A percentile compares a stretch with the other conserved stretches of the same genome.
phyloP scores from a whole-genome alignment of 2,113 vertebrate genomes.

The Podiceps cristatus region DNA sequence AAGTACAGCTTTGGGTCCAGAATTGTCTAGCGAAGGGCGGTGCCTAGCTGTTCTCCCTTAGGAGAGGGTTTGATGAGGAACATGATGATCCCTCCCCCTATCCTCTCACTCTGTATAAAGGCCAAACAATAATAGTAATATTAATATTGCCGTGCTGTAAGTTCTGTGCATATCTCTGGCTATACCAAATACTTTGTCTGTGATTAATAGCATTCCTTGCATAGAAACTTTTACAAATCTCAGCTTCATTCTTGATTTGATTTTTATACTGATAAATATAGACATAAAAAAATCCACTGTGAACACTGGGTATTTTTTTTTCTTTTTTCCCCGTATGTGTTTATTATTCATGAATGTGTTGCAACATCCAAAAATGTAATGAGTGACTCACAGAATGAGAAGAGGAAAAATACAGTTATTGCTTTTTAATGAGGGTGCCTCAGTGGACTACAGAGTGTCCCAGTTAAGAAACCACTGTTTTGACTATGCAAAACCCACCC shows the following conservation, averaged over 20 bases:
- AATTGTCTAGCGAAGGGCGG: constrained; percentile 1
- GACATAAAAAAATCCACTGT: neutral
- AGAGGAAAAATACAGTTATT: constrained; percentile 4
- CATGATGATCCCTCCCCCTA: constrained; percentile 17
- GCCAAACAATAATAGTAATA: constrained; percentile 43
- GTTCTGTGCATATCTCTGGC: neutral
- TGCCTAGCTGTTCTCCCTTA: constrained; percentile 37
- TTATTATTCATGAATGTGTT: constrained; percentile 52
- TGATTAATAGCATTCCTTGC: constrained; percentile 38
- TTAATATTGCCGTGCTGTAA: neutral
- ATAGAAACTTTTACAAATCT: neutral
- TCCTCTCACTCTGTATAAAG: neutral
- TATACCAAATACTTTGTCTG: neutral
- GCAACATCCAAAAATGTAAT: constrained; percentile 32
- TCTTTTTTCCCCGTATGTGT: neutral
- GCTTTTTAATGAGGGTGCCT: neutral
- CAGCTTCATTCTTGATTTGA: constrained; percentile 5
- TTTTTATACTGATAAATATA: constrained; percentile 21
- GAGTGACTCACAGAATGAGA: constrained; percentile 24
- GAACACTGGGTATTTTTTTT: neutral
- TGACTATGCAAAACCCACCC: neutral
- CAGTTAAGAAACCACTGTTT: neutral
- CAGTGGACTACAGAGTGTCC: neutral
- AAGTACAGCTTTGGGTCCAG: neutral
- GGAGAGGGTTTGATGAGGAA: constrained; percentile 42